Evolutionary conservation across 2,113 vertebrate genomes (phyloP).

Genomic region (Orientallactaga bullata): DNA sequence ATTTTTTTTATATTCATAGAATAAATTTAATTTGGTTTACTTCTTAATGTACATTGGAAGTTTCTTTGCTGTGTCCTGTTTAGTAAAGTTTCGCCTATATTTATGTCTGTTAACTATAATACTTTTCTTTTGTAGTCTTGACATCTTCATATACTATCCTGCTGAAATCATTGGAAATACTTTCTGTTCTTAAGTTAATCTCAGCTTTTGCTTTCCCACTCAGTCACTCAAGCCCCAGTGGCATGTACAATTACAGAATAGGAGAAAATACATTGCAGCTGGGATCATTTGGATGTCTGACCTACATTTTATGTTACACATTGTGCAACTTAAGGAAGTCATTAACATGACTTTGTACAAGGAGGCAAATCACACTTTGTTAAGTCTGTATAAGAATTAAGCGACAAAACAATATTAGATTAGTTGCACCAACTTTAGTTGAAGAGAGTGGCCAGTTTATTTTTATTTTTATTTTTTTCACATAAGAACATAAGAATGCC

Average conservation of each 20-base stretch:
- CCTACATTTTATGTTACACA: neutral
- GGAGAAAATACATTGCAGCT: neutral
- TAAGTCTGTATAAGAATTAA: neutral
- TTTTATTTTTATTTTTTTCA: neutral
- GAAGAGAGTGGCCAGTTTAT: neutral
- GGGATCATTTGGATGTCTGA: neutral
- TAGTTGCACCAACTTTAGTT: slow-evolving; percentile 12
- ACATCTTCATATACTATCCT: neutral
- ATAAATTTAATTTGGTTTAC: neutral
- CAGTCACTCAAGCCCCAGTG: neutral
- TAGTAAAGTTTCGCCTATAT: neutral
- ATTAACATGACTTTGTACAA: slow-evolving; percentile 6
- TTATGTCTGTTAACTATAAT: neutral
- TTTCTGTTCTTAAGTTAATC: neutral
- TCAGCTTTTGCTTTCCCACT: neutral
- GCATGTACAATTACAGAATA: neutral
- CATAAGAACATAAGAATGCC: neutral
- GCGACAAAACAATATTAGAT: neutral
- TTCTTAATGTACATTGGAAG: neutral
- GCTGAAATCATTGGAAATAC: neutral
- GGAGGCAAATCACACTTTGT: neutral
- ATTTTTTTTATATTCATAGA: neutral
- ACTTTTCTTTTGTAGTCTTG: neutral
- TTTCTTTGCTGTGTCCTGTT: neutral
- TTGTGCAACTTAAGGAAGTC: neutral